Evolutionary conservation across 2,888 invertebrate genomes (phyloP), one percentile per base, ranked within the genome.

Genomic region (Drosophila testacea): DNA sequence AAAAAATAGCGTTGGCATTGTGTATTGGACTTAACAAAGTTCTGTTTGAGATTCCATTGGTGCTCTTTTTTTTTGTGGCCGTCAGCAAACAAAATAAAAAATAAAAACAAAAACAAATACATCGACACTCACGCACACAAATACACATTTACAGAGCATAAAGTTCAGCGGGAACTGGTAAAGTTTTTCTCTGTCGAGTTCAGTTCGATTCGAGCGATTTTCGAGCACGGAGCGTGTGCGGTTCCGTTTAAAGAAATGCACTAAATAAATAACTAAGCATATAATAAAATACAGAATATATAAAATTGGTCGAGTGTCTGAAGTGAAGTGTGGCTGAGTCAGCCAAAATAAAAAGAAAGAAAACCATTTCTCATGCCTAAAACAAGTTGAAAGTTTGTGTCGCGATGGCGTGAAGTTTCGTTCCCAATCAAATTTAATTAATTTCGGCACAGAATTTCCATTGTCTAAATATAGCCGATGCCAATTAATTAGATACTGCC

Each of bases 151-250:
- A 57, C 51, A 74, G 62, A 80, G 83, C 88, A 77, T 88, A 89
- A 88, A 89, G 86, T 86, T 89, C 85, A 89, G 82, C 69, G 70
- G 69, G 75, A 75, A 67, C 67, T 80, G 79, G 78, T 83, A 74
- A 83, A 83, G 86, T 85, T 83, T 79, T 87, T 82, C 85, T 77
- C 78, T 63, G 67, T 57, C 56, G 62, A 66, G 50, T 64, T 89
- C 76, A 87, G 87, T 89, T 83, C 76, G 87, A 83, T 88, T 85
- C 75, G 86, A 78, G 77, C 86, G 78, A 77, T 86, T 88, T 86
- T 83, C 76, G 82, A 85, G 90, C 70, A 80, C 86, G 88, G 90
- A 83, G 75, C 79, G 73, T 83, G 52, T 51, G 57, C 67, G 73
- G 73, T 77, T 61, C 62, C 70, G 56, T 69, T 50, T 4, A 28